Evolutionary conservation across 2,888 invertebrate genomes (phyloP).

Genomic region (Rhyacophila evoluta): DNA sequence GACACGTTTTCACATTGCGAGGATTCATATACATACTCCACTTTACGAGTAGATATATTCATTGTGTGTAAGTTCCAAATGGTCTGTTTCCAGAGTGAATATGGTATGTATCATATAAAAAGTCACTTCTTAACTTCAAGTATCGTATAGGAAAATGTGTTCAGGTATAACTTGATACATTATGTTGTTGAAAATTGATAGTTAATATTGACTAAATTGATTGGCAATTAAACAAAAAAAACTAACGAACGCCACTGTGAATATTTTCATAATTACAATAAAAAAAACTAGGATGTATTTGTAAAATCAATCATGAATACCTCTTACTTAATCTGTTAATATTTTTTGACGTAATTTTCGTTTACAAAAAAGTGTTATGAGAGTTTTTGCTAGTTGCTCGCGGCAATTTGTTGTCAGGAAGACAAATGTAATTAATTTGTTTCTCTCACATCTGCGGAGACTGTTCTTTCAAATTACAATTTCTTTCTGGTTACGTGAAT

Average conservation of each 20-base stretch:
- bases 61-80: too few species aligned
- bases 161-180: too few species aligned
- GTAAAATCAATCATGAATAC: slow-evolving; percentile 1
- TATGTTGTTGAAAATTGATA: too few species aligned
- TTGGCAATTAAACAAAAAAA: too few species aligned
- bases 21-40: too few species aligned
- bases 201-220: too few species aligned
- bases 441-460: background rate
- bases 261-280: background rate
- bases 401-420: slow-evolving; percentile 13
- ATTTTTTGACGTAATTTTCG: background rate
- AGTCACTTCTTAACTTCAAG: too few species aligned
- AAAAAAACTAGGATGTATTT: background rate
- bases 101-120: too few species aligned
- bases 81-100: too few species aligned
- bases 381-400: background rate
- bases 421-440: slow-evolving; percentile 10
- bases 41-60: too few species aligned
- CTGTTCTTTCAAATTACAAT: background rate
- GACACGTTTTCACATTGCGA: too few species aligned
- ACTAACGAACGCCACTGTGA: background rate
- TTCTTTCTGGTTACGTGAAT: background rate
- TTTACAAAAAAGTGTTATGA: background rate
- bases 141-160: too few species aligned
- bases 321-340: slow-evolving; percentile 14